phyloP scores from a whole-genome alignment of 2,888 invertebrate species.

The Sussaba pulchella region DNA sequence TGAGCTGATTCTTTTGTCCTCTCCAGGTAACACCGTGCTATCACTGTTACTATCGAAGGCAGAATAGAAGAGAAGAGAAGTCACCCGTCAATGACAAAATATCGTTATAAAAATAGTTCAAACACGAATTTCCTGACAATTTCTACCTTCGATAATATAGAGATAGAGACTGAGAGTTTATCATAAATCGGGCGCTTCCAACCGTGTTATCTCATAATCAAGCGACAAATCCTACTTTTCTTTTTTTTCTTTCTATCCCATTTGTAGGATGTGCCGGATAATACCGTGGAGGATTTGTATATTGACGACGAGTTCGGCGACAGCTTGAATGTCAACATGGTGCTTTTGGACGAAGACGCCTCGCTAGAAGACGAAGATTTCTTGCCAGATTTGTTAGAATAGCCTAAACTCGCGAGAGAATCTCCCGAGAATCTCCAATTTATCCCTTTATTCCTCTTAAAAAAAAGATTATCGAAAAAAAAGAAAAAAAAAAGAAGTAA shows the following conservation, averaged over 20 bases:
- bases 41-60: conserved; percentile 57
- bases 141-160: conserved; percentile 43
- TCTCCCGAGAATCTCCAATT: conserved; percentile 37
- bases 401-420: conserved; percentile 31
- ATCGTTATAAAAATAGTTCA: conserved; percentile 15
- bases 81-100: conserved; percentile 32
- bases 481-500: too few relatives aligned
- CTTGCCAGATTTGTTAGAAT: conserved; percentile 70
- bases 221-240: conserved; percentile 19
- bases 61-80: conserved; percentile 53
- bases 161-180: conserved; percentile 1
- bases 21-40: conserved; percentile 58
- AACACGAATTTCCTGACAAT: conserved; percentile 14
- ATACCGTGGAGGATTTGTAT: conserved; percentile 77
- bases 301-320: conserved; percentile 80
- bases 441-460: too few relatives aligned
- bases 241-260: conserved; percentile 25
- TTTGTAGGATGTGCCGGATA: conserved; percentile 72
- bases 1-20: conserved; percentile 50
- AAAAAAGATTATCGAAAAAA: too few relatives aligned
- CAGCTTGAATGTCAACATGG: conserved; percentile 77
- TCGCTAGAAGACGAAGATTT: conserved; percentile 71
- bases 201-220: conserved; percentile 7
- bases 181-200: background rate
- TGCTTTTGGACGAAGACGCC: conserved; percentile 73